Base-by-base conservation (phyloP, 2,888 invertebrate genomes). In the Nipponacmea schrenckii region DNA sequence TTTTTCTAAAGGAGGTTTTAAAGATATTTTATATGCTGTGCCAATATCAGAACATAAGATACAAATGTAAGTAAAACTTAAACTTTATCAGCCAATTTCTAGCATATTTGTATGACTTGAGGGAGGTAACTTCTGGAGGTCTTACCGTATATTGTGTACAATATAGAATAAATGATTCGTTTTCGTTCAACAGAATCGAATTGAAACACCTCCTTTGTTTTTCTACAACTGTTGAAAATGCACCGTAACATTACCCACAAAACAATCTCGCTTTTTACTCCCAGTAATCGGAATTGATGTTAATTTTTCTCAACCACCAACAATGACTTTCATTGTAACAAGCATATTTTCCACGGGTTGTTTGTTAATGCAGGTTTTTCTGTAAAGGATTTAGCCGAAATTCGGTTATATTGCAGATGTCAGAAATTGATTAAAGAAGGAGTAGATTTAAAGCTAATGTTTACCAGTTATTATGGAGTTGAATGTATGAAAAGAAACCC, bases 1-100 rank as follows among this genome's bases (percentile, higher is more conserved):
- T 71, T 89, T 80, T 77, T 87, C 89, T 14, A 81, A 85, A 14
- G 77, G 79, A 73, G 88, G 87, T n/a, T 89, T 85, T 77, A 88
- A 89, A 67, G 89, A 89, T 76, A 88, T 89, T 64, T 77, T 89
- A 14, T 85, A 80, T 70, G 87, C 82, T 0, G 79, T 74, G 67
- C 85, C 87, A 1, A 79, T 89, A 44, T 82, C 85, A n/a, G 76
- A 75, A 45, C 79, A 83, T 64, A 86, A 83, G 74, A 72, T 84
- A 14, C 68, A 75, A n/a, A 81, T 83, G 86, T 86, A 74, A 62
- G 68, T 46, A 64, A 10, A 62, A 50, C 46, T 67, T 2, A 66
- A n/a, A 24, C 27, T 12, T 48, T 65, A 7, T n/a, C 63, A 24
- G 3, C 8, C 8, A 39, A 39, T 39, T 5, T 39, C 8, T 8